Evolutionary conservation across 2,797 vertebrate genomes (phyloP), one percentile per base, ranked within the genome.

Genomic region (Merluccius polli): DNA sequence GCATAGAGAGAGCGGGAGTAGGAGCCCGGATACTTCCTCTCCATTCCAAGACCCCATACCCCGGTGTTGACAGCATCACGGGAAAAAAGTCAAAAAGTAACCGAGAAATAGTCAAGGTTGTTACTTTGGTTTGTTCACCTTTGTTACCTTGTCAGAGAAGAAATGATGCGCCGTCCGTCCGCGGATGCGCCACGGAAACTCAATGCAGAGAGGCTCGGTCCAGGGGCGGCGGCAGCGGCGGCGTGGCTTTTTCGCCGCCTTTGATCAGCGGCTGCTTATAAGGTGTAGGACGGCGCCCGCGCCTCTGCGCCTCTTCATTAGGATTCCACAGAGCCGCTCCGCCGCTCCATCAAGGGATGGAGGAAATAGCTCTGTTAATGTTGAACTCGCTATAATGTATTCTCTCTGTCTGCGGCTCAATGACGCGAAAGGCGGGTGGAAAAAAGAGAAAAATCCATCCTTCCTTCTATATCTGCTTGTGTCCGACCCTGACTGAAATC

Each of bases 371-470:
- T 65, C 72, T 65, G 79, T 85, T 82, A 81, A 82, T 80, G 81
- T 80, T 75, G 59, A 30, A 27, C 75, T 75, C 81, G 81, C 48
- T 74, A 75, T 80, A 79, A 84, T 82, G 76, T 79, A 85, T 87
- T 88, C 79, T 70, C 72, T 84, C 77, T 80, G 80, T 84, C 72
- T 78, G 79, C 78, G 74, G 74, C 35, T n/a, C 69, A 33, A 18
- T 59, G 21, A 59, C 52, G 52, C 52, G 10, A 59, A 21, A 44
- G 15, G 15, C 38, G n/a, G n/a, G n/a, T n/a, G n/a, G n/a, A n/a
- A 44, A 44, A 52, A 63, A 63, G 15, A 59, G n/a, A n/a, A n/a
- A 63, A 63, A 63, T 12, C n/a, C 0, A 27, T 27, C 24, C n/a
- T 65, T n/a, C n/a, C n/a, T 27, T 65, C 0, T 1, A 59, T 8